Conservation (phyloP, 2,113 vertebrate genomes). For the Capricornis sumatraensis region DNA sequence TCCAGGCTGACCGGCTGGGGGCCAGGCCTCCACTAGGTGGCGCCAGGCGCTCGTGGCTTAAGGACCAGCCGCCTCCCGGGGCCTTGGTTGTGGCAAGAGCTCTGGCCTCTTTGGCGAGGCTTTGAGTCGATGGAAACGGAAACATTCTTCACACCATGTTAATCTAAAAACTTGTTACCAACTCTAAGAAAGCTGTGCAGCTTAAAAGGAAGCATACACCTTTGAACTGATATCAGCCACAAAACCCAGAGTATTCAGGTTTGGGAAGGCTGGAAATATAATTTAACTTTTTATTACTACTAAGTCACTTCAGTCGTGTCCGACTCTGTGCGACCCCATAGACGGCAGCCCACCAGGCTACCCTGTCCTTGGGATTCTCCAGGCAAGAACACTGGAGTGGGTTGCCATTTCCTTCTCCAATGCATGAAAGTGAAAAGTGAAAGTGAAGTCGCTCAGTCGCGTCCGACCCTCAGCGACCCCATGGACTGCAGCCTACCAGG, state of each 20-base stretch:
- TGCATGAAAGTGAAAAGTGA: too few relatives aligned
- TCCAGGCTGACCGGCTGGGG: not conserved
- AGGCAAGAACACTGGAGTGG: too few relatives aligned
- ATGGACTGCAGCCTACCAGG: too few relatives aligned
- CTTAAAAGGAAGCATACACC: not conserved
- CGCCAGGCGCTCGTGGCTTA: not conserved
- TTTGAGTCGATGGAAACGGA: too few relatives aligned
- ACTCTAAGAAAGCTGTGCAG: not conserved
- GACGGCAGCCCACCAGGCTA: too few relatives aligned
- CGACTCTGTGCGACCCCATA: too few relatives aligned
- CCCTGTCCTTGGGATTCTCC: too few relatives aligned
- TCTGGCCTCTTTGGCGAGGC: not conserved
- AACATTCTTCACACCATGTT: not conserved
- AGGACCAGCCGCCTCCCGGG: not conserved
- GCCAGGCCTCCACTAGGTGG: constrained; percentile 60
- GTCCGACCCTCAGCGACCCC: too few relatives aligned
- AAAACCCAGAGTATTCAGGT: not conserved
- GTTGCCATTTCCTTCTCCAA: too few relatives aligned
- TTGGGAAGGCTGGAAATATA: not conserved
- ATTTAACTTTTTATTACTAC: not conserved
- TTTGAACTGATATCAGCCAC: too few relatives aligned
- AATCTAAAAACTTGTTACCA: not conserved
- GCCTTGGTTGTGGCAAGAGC: fast-evolving
- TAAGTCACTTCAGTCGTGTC: too few relatives aligned
- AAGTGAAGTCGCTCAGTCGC: too few relatives aligned